Base-by-base conservation (phyloP, 2,888 invertebrate genomes). In the Pycnomerus fuliginosus region DNA sequence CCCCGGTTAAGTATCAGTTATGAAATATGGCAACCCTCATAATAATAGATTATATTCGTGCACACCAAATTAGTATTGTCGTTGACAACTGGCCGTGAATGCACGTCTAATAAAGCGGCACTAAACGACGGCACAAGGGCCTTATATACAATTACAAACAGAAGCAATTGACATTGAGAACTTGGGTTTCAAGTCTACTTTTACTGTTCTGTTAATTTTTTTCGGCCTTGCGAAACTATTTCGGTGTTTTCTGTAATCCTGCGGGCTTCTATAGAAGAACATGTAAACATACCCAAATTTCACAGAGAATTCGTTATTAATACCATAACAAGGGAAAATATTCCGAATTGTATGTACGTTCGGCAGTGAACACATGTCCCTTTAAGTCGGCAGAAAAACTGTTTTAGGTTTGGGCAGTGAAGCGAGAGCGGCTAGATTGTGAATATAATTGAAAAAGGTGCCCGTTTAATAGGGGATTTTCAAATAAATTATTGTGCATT, bases 401-500 rank as follows among this genome's bases (percentile, higher is more conserved):
- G 64, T 68, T 67, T 67, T 67, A 56, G 63, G 61, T 62, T 62
- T 64, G 59, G 53, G 61, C 68, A 64, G 48, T 61, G 59, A 63
- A 59, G 67, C 68, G 68, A 66, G 61, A 70, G 64, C 60, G 65
- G 60, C 62, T 68, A 69, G 68, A 69, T 70, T 70, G 68, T 65
- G 66, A 65, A 67, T 66, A 67, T 70, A 70, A 70, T 69, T 70
- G 70, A 69, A 70, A 69, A 68, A 69, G 66, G 68, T 68, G 66
- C 60, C 66, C 62, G 61, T 68, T 65, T 67, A 63, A 68, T 61
- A 54, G 68, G 67, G 64, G 64, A 60, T 60, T 62, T 64, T 59
- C 58, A 60, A 64, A 66, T 64, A 65, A 62, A 64, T 67, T 65
- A 67, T 67, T 67, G 67, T 58, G 57, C 66, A 63, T 58, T 67